These are phyloP conservation scores for Drepana falcataria DNA, from an alignment of 2,888 invertebrate genomes.

Conservation along the genomic window DNA sequence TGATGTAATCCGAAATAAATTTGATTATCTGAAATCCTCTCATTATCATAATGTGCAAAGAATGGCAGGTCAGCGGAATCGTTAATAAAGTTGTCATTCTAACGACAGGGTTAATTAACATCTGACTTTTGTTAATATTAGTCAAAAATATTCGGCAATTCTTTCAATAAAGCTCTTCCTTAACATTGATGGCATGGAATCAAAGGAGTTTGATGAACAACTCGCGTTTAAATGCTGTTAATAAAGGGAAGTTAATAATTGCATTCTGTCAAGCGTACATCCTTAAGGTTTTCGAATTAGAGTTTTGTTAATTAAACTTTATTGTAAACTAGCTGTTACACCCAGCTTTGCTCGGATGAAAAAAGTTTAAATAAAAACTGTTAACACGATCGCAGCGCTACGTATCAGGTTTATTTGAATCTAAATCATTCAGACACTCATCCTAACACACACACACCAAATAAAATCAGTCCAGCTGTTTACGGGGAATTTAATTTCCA, in stretches of 20 bases:
- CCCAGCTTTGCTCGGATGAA: too few relatives aligned
- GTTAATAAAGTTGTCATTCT: conserved; percentile 46
- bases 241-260: conserved; percentile 9
- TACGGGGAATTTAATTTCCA: too few relatives aligned
- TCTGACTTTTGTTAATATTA: conserved; percentile 26
- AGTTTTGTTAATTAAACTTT: neutral
- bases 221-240: conserved; percentile 8
- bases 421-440: too few relatives aligned
- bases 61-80: conserved; percentile 22
- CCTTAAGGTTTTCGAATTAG: conserved; percentile 9
- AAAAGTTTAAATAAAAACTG: too few relatives aligned
- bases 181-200: conserved; percentile 5
- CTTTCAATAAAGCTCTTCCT: neutral
- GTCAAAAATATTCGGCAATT: neutral
- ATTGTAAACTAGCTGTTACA: neutral
- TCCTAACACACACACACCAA: too few relatives aligned
- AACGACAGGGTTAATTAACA: conserved; percentile 50
- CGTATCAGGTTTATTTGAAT: too few relatives aligned
- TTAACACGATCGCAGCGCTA: too few relatives aligned
- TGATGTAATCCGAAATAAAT: conserved; percentile 63
- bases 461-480: too few relatives aligned
- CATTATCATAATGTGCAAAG: conserved; percentile 21
- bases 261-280: conserved; percentile 16
- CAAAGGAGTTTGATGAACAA: conserved; percentile 7
- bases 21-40: conserved; percentile 58